Conservation (phyloP, 2,797 vertebrate species). For the Enteromius anoplus region DNA sequence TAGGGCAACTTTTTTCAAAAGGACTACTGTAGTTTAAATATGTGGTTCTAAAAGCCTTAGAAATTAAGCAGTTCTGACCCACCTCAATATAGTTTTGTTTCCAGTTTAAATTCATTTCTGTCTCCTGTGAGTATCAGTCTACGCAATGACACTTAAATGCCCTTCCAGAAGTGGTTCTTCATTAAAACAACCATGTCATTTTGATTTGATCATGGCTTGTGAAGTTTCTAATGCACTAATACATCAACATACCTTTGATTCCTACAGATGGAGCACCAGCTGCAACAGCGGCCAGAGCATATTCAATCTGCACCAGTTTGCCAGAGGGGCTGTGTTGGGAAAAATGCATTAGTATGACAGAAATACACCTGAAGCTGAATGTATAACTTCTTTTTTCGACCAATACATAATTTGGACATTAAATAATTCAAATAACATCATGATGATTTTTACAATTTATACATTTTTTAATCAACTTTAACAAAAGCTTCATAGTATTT, state of each 20-base stretch:
- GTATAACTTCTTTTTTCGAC: neutral
- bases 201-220: neutral
- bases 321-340: slow-evolving; percentile 87
- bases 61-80: neutral
- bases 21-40: neutral
- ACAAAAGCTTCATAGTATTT: neutral
- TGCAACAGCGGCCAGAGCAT: slow-evolving; percentile 96
- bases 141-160: neutral
- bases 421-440: neutral
- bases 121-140: neutral
- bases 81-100: neutral
- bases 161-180: neutral
- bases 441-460: neutral
- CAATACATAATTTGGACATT: neutral
- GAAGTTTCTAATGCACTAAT: neutral
- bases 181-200: neutral
- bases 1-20: neutral
- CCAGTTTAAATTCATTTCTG: neutral
- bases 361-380: neutral
- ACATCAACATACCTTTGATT: slow-evolving; percentile 78
- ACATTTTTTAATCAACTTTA: neutral
- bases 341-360: neutral
- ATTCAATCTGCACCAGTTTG: slow-evolving; percentile 99
- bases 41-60: neutral
- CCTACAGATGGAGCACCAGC: slow-evolving; percentile 98